phyloP scores from a whole-genome alignment of 2,888 invertebrate genomes.

The Leptopilina drosophilae region DNA sequence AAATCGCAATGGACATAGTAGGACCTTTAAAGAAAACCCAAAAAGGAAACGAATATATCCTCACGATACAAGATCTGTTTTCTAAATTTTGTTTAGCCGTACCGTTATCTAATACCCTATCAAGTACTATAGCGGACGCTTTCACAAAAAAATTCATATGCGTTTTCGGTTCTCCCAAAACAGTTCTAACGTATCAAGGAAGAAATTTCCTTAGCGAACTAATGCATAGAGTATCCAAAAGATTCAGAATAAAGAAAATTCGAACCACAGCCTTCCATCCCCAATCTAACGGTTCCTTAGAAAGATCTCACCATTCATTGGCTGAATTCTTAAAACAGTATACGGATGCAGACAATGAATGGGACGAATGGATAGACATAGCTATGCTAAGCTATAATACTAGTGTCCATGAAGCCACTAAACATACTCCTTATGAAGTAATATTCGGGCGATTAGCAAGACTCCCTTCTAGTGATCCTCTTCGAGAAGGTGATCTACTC shows the following conservation, averaged over 20 bases:
- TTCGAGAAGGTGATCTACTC: no score
- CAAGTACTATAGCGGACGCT: conserved; percentile 53
- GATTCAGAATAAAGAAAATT: conserved; percentile 40
- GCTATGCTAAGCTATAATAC: no score
- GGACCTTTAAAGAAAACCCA: background rate
- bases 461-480: no score
- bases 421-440: no score
- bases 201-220: conserved; percentile 38
- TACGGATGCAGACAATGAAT: no score
- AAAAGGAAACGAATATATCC: background rate
- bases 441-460: no score
- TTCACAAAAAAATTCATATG: conserved; percentile 55
- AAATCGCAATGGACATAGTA: background rate
- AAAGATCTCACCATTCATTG: conserved; percentile 45
- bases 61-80: background rate
- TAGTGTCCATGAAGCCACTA: no score
- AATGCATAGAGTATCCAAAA: background rate
- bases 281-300: conserved; percentile 48
- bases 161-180: conserved; percentile 52
- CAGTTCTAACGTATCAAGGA: conserved; percentile 42
- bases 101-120: background rate
- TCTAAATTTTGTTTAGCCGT: background rate
- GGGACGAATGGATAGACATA: no score
- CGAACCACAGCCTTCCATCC: conserved; percentile 42
- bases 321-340: no score